These are phyloP conservation scores for Tholera decimalis DNA, from an alignment of 2,888 invertebrate genomes.

Conservation along the genomic window DNA sequence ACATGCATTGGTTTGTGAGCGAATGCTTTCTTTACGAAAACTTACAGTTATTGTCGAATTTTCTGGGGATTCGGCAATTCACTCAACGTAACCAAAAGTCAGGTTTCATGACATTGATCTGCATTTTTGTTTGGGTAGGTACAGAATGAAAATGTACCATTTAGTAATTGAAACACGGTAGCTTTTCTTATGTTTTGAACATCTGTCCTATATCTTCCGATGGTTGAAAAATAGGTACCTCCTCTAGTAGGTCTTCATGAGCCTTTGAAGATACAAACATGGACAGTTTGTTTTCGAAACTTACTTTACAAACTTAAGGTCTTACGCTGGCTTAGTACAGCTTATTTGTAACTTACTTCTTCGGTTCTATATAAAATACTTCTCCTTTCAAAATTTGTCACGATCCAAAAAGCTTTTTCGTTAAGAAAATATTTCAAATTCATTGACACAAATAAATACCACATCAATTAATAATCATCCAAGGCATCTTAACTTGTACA, in stretches of 20 bases:
- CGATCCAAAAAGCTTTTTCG: neutral
- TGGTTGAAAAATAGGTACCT: neutral
- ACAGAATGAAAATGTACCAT: neutral
- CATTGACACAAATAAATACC: neutral
- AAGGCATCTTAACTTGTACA: constrained; percentile 15
- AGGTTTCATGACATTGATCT: constrained; percentile 4
- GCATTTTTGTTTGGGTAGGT: neutral
- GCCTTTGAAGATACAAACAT: neutral
- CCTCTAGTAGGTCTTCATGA: neutral
- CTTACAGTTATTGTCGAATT: constrained; percentile 11
- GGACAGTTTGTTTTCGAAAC: neutral
- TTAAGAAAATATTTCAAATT: neutral
- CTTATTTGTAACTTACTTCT: constrained; percentile 10
- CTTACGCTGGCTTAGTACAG: neutral
- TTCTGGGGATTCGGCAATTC: constrained; percentile 4
- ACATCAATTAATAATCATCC: neutral
- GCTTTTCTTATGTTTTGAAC: neutral
- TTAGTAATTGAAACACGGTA: neutral
- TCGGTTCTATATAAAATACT: neutral
- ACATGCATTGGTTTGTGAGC: no score
- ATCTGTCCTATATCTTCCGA: neutral
- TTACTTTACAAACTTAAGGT: constrained; percentile 19
- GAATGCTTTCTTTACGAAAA: constrained; percentile 10
- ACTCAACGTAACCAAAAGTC: neutral
- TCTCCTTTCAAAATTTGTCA: constrained; percentile 3